These are phyloP conservation scores for Philaethria dido DNA, from an alignment of 2,888 invertebrate species.

Conservation along the genomic window DNA sequence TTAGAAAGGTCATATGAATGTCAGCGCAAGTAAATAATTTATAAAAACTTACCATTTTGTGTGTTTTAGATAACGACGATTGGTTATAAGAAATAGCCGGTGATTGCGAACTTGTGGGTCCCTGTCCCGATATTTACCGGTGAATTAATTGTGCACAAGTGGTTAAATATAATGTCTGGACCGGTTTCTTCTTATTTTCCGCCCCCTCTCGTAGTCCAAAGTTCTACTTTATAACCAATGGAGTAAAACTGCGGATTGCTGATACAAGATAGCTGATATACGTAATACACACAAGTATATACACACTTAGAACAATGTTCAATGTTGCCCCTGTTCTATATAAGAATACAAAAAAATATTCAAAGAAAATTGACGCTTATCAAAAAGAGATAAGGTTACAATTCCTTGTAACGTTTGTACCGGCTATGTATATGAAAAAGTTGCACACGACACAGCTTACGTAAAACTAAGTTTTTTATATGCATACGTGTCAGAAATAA, in stretches of 20 bases:
- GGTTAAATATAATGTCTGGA: constrained; percentile 1
- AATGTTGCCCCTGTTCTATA: neutral
- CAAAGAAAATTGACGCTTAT: constrained; percentile 2
- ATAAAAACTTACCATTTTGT: constrained; percentile 62
- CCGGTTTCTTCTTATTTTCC: constrained; percentile 1
- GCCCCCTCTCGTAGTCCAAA: constrained; percentile 20
- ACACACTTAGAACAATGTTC: constrained; percentile 1
- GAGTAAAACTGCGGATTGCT: constrained; percentile 18
- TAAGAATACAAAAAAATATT: neutral
- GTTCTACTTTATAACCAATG: constrained; percentile 17
- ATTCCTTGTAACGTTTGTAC: neutral
- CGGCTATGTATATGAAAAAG: neutral
- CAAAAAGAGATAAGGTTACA: fast-evolving
- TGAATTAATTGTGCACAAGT: neutral
- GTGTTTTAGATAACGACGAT: constrained; percentile 5
- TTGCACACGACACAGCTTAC: constrained; percentile 14
- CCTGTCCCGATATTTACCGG: constrained; percentile 20
- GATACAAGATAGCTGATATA: constrained; percentile 19
- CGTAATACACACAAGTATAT: constrained; percentile 12
- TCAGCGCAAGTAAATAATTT: constrained; percentile 57
- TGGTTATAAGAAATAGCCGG: neutral
- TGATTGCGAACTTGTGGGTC: neutral
- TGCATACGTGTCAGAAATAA: neutral
- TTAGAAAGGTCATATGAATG: constrained; percentile 72
- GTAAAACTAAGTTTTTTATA: constrained; percentile 2